Evolutionary conservation across 2,888 invertebrate genomes (phyloP).

Genomic region (Dendrolimus pini): DNA sequence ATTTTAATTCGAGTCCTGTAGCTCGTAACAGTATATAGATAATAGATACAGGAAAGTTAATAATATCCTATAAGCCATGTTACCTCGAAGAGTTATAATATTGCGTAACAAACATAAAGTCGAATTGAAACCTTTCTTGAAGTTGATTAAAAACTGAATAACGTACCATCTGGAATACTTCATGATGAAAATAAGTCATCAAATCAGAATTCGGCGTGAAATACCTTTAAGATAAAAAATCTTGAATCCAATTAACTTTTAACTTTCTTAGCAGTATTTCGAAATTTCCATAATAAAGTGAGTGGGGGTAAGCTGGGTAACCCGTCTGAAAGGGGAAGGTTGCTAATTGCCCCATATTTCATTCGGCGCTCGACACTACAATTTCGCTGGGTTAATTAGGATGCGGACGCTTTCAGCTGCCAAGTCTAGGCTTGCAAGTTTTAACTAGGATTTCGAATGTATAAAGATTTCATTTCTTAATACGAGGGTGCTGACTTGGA

Average conservation of each 20-base stretch:
- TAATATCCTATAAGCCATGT: too few relatives aligned
- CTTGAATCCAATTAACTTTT: not conserved
- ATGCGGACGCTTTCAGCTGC: not conserved
- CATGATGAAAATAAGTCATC: too few relatives aligned
- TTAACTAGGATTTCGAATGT: not conserved
- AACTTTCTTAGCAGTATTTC: not conserved
- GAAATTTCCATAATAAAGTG: not conserved
- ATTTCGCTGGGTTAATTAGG: slow-evolving; percentile 4
- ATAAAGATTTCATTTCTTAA: not conserved
- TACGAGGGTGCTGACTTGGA: too few relatives aligned
- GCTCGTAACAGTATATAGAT: too few relatives aligned
- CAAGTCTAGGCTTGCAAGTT: not conserved
- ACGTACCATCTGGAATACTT: too few relatives aligned
- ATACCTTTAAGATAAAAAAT: not conserved
- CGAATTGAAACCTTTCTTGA: too few relatives aligned
- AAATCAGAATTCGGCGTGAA: not conserved
- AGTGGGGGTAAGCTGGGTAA: not conserved
- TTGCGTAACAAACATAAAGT: too few relatives aligned
- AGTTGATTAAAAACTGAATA: too few relatives aligned
- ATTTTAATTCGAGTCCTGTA: too few relatives aligned
- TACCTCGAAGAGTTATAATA: too few relatives aligned
- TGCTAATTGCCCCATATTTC: slow-evolving; percentile 3
- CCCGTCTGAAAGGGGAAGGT: not conserved
- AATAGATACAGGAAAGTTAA: too few relatives aligned
- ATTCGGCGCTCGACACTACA: slow-evolving; percentile 4